phyloP scores from a whole-genome alignment of 1,140 invertebrate species.

The Bombus impatiens region DNA sequence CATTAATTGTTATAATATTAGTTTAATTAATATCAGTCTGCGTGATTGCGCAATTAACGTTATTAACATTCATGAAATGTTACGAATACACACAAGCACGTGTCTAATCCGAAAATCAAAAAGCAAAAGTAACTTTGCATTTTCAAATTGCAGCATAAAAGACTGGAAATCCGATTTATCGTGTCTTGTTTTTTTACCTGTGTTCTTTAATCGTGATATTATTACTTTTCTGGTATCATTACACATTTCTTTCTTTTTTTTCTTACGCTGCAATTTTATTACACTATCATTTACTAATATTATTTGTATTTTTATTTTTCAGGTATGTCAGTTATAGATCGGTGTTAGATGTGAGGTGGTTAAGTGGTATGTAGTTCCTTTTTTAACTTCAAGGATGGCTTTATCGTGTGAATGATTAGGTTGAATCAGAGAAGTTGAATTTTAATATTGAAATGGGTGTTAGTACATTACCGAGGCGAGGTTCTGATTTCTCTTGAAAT shows the following conservation, averaged over 20 bases:
- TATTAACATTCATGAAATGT: too few relatives aligned
- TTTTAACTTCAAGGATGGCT: background rate
- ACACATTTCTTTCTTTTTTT: background rate
- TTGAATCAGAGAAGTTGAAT: background rate
- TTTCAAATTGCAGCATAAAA: too few relatives aligned
- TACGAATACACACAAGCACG: too few relatives aligned
- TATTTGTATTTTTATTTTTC: background rate
- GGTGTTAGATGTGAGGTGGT: background rate
- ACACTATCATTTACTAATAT: background rate
- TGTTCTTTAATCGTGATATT: too few relatives aligned
- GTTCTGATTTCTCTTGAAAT: background rate
- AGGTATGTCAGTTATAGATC: background rate
- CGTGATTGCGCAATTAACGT: too few relatives aligned
- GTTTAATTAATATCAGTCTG: too few relatives aligned
- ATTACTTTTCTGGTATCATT: too few relatives aligned
- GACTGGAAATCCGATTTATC: too few relatives aligned
- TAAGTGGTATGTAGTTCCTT: background rate
- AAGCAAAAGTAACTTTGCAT: too few relatives aligned
- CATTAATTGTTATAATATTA: too few relatives aligned
- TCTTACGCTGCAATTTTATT: accelerated
- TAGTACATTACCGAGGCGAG: background rate
- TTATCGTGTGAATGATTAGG: background rate
- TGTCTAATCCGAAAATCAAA: too few relatives aligned
- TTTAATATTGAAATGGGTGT: background rate
- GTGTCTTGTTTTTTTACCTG: too few relatives aligned